A percentile compares a stretch with the other conserved stretches of the same genome.
Conservation (phyloP, 1,140 invertebrate species). For the Heliconius congener region DNA sequence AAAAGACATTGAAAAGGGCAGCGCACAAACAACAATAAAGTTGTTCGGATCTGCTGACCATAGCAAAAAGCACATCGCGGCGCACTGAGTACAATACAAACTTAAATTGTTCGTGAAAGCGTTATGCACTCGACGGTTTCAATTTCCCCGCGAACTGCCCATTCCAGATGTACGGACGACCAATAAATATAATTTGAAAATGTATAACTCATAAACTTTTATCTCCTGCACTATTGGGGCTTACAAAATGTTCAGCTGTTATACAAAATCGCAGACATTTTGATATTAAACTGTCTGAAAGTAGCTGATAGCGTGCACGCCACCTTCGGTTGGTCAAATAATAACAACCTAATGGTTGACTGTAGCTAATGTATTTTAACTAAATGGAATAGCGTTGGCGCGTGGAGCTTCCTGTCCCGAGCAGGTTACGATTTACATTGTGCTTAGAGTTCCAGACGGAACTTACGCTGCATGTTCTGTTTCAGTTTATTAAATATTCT, state of each 20-base stretch:
- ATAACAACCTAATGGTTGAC: constrained; percentile 71
- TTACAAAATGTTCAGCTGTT: constrained; percentile 63
- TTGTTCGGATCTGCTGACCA: constrained; percentile 64
- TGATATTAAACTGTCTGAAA: constrained; percentile 67
- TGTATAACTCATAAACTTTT: constrained; percentile 80
- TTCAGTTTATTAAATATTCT: constrained; percentile 68
- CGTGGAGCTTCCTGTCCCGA: constrained; percentile 54
- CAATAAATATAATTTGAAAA: constrained; percentile 81
- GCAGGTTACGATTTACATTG: constrained; percentile 69
- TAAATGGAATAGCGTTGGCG: constrained; percentile 68
- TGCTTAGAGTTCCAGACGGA: constrained; percentile 56
- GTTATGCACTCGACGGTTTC: constrained; percentile 77
- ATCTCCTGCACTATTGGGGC: constrained; percentile 62
- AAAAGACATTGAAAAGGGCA: constrained; percentile 59
- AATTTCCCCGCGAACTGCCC: constrained; percentile 77
- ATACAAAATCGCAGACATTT: constrained; percentile 74
- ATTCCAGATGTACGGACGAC: constrained; percentile 73
- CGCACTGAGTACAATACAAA: constrained; percentile 71
- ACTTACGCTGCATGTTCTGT: constrained; percentile 62
- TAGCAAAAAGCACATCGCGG: constrained; percentile 70
- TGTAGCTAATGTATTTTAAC: constrained; percentile 78
- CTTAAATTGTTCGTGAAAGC: constrained; percentile 78
- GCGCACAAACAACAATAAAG: constrained; percentile 67
- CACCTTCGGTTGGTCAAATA: constrained; percentile 73
- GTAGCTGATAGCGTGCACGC: constrained; percentile 59